These are phyloP conservation scores for Latheticus oryzae DNA, from an alignment of 2,888 invertebrate species.

Conservation along the genomic window DNA sequence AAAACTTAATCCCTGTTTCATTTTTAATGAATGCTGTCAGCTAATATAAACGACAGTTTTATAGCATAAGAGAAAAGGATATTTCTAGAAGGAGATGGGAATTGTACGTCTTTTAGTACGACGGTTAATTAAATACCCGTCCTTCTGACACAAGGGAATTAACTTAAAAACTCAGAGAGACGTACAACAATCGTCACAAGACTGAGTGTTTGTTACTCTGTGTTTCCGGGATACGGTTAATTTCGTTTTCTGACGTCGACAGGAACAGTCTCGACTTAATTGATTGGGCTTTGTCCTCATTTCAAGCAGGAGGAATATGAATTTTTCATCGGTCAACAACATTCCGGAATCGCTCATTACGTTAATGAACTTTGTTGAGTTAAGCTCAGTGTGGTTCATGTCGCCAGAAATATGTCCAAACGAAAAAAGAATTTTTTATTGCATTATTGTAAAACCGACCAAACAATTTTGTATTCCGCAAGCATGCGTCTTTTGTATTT, in stretches of 20 bases:
- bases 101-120: slow-evolving; percentile 11
- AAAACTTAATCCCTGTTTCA: slow-evolving; percentile 21
- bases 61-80: too few relatives aligned
- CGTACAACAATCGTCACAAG: slow-evolving; percentile 10
- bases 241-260: slow-evolving; percentile 19
- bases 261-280: slow-evolving; percentile 1
- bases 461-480: slow-evolving; percentile 13
- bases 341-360: slow-evolving; percentile 34
- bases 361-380: slow-evolving; percentile 41
- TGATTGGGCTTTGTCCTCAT: slow-evolving; percentile 9
- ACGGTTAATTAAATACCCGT: slow-evolving; percentile 28
- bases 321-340: slow-evolving; percentile 33
- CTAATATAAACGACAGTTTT: slow-evolving; percentile 21
- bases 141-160: slow-evolving; percentile 20
- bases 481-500: background rate
- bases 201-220: slow-evolving; percentile 19
- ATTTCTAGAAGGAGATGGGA: background rate
- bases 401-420: slow-evolving; percentile 4
- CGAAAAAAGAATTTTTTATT: slow-evolving; percentile 7
- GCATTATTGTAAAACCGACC: background rate
- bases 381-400: slow-evolving; percentile 25
- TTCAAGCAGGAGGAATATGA: too few relatives aligned
- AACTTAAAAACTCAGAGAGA: slow-evolving; percentile 24
- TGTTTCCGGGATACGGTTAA: slow-evolving; percentile 15
- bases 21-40: slow-evolving; percentile 25